phyloP scores from a whole-genome alignment of 1,140 invertebrate species.

The Hormaphis cornu region DNA sequence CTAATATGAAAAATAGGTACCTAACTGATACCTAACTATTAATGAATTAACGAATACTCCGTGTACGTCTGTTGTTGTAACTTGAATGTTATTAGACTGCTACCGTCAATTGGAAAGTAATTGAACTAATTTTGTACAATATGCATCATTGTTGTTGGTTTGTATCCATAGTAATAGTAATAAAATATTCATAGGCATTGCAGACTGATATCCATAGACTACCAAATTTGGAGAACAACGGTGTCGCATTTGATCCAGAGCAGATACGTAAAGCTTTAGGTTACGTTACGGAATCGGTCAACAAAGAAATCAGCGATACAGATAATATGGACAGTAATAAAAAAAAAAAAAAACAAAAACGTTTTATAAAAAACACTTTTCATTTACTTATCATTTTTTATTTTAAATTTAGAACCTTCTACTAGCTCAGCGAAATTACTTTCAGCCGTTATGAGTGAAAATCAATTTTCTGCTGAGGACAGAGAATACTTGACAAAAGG shows the following conservation, averaged over 20 bases:
- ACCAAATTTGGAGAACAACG: background rate
- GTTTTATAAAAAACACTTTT: background rate
- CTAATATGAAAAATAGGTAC: too few relatives aligned
- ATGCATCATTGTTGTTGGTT: background rate
- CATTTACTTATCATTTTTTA: background rate
- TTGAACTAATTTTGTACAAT: background rate
- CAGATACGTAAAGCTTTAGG: conserved; percentile 17
- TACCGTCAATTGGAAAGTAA: background rate
- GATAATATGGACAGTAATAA: conserved; percentile 15
- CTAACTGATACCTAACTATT: too few relatives aligned
- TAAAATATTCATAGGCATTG: conserved; percentile 16
- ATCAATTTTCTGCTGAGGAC: background rate
- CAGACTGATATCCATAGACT: background rate
- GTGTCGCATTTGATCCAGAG: background rate
- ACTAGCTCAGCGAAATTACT: conserved; percentile 12
- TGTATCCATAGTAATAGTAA: conserved; percentile 23
- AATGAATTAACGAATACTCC: too few relatives aligned
- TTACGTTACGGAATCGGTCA: background rate
- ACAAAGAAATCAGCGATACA: background rate
- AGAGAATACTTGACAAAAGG: conserved; percentile 16
- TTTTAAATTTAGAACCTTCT: background rate
- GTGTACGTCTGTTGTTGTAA: background rate
- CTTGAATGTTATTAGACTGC: background rate
- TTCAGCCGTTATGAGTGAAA: conserved; percentile 1
- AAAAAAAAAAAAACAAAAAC: background rate